Conservation (phyloP, 1,140 invertebrate genomes). For the Penaeus japonicus region DNA sequence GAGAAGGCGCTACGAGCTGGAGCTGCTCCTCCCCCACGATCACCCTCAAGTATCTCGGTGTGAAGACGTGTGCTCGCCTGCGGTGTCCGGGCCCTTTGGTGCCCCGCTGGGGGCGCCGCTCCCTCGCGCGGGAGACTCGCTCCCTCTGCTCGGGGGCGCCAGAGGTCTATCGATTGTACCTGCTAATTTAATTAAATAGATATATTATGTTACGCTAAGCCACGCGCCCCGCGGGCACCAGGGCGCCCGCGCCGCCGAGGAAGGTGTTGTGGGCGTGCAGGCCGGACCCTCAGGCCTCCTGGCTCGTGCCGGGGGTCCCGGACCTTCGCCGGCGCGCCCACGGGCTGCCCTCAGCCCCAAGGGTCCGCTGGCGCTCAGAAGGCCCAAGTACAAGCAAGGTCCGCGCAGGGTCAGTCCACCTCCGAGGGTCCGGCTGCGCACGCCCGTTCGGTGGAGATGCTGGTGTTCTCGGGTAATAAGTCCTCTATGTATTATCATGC, state of each 20-base stretch:
- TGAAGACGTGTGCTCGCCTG: slow-evolving; percentile 47
- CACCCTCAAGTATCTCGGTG: slow-evolving; percentile 43
- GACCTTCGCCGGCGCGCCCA: no score
- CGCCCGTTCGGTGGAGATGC: background rate
- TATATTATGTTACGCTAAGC: slow-evolving; percentile 42
- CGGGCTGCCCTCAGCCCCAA: no score
- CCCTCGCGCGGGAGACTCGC: background rate
- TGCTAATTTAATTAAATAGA: slow-evolving; percentile 49
- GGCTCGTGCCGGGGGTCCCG: background rate
- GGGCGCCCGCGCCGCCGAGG: slow-evolving; percentile 16
- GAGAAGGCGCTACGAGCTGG: slow-evolving; percentile 32
- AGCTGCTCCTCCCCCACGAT: slow-evolving; percentile 33
- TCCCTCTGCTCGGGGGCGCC: slow-evolving; percentile 16
- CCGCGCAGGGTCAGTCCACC: no score
- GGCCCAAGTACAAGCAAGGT: no score
- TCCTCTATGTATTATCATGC: slow-evolving; percentile 46
- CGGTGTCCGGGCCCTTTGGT: slow-evolving; percentile 13
- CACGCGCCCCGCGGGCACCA: slow-evolving; percentile 21
- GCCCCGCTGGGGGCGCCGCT: slow-evolving; percentile 19
- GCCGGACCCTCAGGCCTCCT: background rate
- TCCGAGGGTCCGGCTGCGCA: no score
- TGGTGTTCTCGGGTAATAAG: slow-evolving; percentile 18
- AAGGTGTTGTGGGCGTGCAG: background rate
- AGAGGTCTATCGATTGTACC: slow-evolving; percentile 48
- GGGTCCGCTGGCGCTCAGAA: no score